These are phyloP conservation scores for Osmoderma eremita DNA, from an alignment of 2,888 invertebrate genomes.

Conservation along the genomic window DNA sequence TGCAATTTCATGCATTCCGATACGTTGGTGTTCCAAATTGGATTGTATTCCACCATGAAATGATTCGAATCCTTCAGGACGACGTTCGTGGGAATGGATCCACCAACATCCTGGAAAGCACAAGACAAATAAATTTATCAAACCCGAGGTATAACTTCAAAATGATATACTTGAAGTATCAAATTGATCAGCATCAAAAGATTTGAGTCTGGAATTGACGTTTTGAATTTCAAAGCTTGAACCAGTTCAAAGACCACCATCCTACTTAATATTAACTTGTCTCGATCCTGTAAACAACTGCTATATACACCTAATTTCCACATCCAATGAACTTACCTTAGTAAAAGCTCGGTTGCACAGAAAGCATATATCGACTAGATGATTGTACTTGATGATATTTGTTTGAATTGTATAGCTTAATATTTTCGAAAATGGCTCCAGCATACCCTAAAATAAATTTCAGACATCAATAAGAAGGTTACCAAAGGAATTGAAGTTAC, in stretches of 20 bases:
- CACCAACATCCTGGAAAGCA: constrained; percentile 79
- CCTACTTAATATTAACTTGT: constrained; percentile 90
- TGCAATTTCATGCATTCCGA: constrained; percentile 95
- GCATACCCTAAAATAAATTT: constrained; percentile 71
- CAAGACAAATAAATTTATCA: background rate
- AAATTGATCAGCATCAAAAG: constrained; percentile 90
- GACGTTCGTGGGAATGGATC: constrained; percentile 81
- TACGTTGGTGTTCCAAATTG: constrained; percentile 82
- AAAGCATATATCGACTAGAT: constrained; percentile 87
- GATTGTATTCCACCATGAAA: constrained; percentile 59
- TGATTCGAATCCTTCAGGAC: constrained; percentile 69
- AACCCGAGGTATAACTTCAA: constrained; percentile 24
- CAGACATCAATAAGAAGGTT: background rate
- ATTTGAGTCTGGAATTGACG: constrained; percentile 93
- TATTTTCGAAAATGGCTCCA: constrained; percentile 96
- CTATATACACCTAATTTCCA: background rate
- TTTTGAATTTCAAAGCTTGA: constrained; percentile 95
- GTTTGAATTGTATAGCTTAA: constrained; percentile 93
- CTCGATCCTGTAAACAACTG: constrained; percentile 76
- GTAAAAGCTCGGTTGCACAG: constrained; percentile 89
- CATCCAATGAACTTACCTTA: constrained; percentile 66
- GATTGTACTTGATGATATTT: constrained; percentile 80
- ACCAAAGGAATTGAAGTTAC: constrained; percentile 60
- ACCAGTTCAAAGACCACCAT: constrained; percentile 94
- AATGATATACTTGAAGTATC: constrained; percentile 74